These are phyloP conservation scores for Ochropacha duplaris DNA, from an alignment of 2,888 invertebrate species.

Conservation along the genomic window DNA sequence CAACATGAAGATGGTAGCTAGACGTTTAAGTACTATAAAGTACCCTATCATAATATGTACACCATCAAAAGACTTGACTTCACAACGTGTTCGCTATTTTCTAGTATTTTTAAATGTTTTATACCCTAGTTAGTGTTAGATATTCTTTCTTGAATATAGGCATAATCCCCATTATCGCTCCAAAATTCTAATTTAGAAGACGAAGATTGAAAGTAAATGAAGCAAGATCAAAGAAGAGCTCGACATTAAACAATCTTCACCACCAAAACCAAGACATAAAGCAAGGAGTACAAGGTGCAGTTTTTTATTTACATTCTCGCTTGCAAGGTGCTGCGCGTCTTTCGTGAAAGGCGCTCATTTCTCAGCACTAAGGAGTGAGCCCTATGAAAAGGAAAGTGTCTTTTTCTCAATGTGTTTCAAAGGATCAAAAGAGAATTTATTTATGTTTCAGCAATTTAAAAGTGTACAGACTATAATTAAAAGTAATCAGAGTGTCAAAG, in stretches of 20 bases:
- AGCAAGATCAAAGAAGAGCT: background rate
- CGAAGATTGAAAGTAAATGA: no score
- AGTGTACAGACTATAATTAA: background rate
- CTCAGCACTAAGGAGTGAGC: slow-evolving; percentile 40
- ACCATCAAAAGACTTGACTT: no score
- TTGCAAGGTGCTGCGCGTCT: slow-evolving; percentile 28
- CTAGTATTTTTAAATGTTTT: no score
- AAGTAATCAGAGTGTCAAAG: no score
- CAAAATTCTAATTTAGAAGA: no score
- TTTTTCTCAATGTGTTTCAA: slow-evolving; percentile 32
- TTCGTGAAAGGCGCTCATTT: slow-evolving; percentile 50
- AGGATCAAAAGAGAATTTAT: slow-evolving; percentile 35
- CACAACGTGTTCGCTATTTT: no score
- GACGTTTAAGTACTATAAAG: no score
- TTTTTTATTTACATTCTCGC: slow-evolving; percentile 43
- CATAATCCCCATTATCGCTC: no score
- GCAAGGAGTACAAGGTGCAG: background rate
- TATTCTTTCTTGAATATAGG: no score
- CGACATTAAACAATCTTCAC: background rate
- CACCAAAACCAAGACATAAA: background rate
- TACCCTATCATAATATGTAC: no score
- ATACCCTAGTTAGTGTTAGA: no score
- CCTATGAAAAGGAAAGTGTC: slow-evolving; percentile 43
- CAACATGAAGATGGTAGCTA: no score
- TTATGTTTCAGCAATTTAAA: slow-evolving; percentile 5